Base-by-base conservation (phyloP, 2,888 invertebrate species). In the Blomia tropicalis region DNA sequence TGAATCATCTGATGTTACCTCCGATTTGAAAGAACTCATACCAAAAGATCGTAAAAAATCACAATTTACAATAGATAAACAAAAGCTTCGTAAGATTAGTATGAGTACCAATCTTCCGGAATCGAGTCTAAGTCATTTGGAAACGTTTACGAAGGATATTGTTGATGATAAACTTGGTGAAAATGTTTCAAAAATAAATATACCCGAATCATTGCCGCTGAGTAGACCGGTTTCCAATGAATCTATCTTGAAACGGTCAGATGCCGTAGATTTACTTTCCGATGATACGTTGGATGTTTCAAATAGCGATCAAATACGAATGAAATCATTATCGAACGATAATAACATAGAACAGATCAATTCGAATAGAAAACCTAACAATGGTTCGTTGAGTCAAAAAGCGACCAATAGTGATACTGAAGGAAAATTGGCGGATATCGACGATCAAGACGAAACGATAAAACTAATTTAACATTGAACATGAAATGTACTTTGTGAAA, bases 401-500 rank as follows among this genome's bases (percentile, higher is more conserved):
- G n/a, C 7, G 7, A 22, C 7, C 7, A n/a, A 11, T 7, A 19
- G 11, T n/a, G n/a, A 47, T 22, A 7, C 51, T 7, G 51, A 47
- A 11, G 7, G 14, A 19, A 47, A 47, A 27, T 22, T n/a, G 27
- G n/a, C 11, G 7, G 51, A 47, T 47, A 7, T 47, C 22, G 51
- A 25, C n/a, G 51, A 47, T 22, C 23, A 47, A 7, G 51, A 47
- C 51, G 51, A 47, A 47, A 47, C 51, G 14, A 11, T n/a, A 11
- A 22, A 47, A 25, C n/a, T 47, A n/a, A 47, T 47, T 25, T 47
- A 47, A 47, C 51, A 47, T 47, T 47, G 51, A n/a, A 47, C 51
- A 19, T 41, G 14, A 14, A 41, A 41, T 41, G 41, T 41, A 14
- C 41, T 41, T 41, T 17, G 14, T n/a, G 41, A 47, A 47, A 47